phyloP scores from a whole-genome alignment of 2,888 invertebrate species.

The Macrosoma leucophasiata region DNA sequence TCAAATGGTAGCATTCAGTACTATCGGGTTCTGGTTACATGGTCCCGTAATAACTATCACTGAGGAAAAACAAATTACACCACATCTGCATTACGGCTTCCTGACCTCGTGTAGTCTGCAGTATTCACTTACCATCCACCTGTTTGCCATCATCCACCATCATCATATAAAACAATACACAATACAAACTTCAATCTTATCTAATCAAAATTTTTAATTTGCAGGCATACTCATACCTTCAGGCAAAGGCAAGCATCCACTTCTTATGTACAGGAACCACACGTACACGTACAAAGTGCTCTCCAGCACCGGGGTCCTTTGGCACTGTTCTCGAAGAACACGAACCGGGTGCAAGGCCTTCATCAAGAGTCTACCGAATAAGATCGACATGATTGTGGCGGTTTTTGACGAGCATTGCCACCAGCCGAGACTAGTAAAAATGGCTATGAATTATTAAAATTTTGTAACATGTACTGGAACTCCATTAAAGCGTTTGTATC shows the following conservation, averaged over 20 bases:
- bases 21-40: too few species aligned
- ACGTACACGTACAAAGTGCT: slow-evolving; percentile 48
- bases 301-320: slow-evolving; percentile 41
- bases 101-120: too few species aligned
- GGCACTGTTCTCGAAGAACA: slow-evolving; percentile 52
- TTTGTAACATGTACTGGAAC: too few species aligned
- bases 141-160: too few species aligned
- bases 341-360: slow-evolving; percentile 55
- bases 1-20: too few species aligned
- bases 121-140: too few species aligned
- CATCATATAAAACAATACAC: slow-evolving; percentile 2
- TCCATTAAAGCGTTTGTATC: too few species aligned
- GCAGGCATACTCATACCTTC: slow-evolving; percentile 48
- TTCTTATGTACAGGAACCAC: slow-evolving; percentile 43
- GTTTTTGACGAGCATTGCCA: slow-evolving; percentile 42
- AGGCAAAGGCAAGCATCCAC: slow-evolving; percentile 51
- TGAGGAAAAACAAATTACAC: too few species aligned
- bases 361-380: slow-evolving; percentile 37
- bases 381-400: slow-evolving; percentile 33
- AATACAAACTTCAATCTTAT: slow-evolving; percentile 8
- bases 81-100: too few species aligned
- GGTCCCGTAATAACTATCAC: too few species aligned
- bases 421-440: slow-evolving; percentile 17
- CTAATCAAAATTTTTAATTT: slow-evolving; percentile 17
- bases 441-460: too few species aligned